phyloP scores from a whole-genome alignment of 53 echinoderm and acorn worm genomes.

The Antedon mediterranea region DNA sequence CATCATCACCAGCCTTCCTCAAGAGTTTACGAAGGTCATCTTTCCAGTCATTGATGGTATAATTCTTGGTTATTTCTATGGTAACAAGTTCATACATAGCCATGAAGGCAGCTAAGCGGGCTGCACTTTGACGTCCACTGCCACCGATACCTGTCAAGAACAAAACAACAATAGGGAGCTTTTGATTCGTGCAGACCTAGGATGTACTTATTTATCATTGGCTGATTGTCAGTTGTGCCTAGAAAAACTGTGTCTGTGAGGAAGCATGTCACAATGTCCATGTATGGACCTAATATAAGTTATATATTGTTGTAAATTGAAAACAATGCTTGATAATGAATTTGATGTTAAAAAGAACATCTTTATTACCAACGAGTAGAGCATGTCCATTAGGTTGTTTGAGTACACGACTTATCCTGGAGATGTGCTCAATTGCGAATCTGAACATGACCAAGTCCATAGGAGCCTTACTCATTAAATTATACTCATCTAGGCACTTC shows the following conservation, averaged over 20 bases:
- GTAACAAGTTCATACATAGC: conserved; percentile 77
- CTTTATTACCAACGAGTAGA: conserved; percentile 55
- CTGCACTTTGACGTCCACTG: conserved; percentile 82
- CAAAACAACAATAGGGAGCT: too few species aligned
- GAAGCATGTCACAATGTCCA: too few species aligned
- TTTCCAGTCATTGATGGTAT: conserved; percentile 78
- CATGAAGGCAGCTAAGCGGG: conserved; percentile 80
- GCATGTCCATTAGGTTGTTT: conserved; percentile 97
- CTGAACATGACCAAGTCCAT: conserved; percentile 98
- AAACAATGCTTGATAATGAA: too few species aligned
- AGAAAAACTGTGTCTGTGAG: too few species aligned
- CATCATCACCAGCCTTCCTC: conserved; percentile 83
- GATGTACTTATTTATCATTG: too few species aligned
- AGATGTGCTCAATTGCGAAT: conserved; percentile 94
- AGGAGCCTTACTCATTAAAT: conserved; percentile 88
- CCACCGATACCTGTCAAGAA: conserved; percentile 69
- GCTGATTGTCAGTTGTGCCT: too few species aligned
- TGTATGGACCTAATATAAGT: too few species aligned
- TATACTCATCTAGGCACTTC: conserved; percentile 75
- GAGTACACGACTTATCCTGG: conserved; percentile 80
- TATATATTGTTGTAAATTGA: too few species aligned
- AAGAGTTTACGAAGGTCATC: conserved; percentile 77
- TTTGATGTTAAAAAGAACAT: not conserved
- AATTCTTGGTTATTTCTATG: conserved; percentile 92
- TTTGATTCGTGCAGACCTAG: too few species aligned